Evolutionary conservation across 35 echinoderm and acorn worm genomes (phyloP), one percentile per base, ranked within the genome.

Genomic region (Heliocidaris tuberculata): DNA sequence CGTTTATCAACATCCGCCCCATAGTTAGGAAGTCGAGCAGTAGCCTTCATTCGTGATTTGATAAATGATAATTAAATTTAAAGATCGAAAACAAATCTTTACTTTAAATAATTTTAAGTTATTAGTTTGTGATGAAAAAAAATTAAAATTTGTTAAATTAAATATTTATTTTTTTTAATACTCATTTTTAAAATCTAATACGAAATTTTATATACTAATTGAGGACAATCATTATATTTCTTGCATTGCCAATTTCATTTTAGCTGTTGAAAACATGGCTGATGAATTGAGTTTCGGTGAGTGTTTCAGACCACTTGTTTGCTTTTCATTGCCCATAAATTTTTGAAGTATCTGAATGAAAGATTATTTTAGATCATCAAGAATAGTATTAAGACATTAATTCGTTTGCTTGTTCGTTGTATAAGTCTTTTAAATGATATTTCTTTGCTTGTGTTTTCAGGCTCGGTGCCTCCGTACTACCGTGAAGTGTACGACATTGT

Each of bases 401-500:
- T 50, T 96, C 15, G 3, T 94, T 30, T 32, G 35, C 13, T 88
- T 29, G 52, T 60, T 17, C n/a, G 9, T 94, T 15, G 32, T 9
- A 21, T 86, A 32, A 16, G 13, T 59, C n/a, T 8, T 9, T 30
- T 93, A 21, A 31, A 86, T 35, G 2, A 48, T 71, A 3, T 94
- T 35, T 50, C 48, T 48, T 30, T 21, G 19, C 32, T 94, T 96
- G 95, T 90, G 42, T 97, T 91, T 94, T 91, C 96, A 99, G 98
- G 98, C 65, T 78, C 96, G 5, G 95, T 99, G 21, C 98, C 98
- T 29, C 90, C 96, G 92, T 99, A 95, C 71, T 99, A 99, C 92
- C 92, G 98, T 30, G 98, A 99, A 94, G 98, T 99, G 4, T 99
- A 99, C 87, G 96, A 99, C 70, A 97, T 99, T 90, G 96, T 99